Conservation (phyloP, 2,888 invertebrate species). For the Dasysyrphus tricinctus region DNA sequence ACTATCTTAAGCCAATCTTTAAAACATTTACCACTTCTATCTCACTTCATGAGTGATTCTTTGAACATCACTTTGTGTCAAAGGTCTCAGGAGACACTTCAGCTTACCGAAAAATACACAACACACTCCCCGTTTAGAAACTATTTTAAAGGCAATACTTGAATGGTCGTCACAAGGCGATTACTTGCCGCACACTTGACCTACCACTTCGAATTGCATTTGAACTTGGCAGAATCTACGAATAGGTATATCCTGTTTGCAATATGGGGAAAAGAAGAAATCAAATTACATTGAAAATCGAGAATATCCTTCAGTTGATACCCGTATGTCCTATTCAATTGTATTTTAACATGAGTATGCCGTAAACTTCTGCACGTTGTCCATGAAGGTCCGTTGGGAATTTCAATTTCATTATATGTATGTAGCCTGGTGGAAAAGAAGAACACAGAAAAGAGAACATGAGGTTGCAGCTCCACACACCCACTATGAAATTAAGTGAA, state of each 20-base stretch:
- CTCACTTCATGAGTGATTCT: background rate
- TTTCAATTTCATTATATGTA: conserved; percentile 68
- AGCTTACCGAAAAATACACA: background rate
- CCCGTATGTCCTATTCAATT: conserved; percentile 65
- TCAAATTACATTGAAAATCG: conserved; percentile 70
- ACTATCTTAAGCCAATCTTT: background rate
- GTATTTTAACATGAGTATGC: conserved; percentile 39
- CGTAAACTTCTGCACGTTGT: conserved; percentile 56
- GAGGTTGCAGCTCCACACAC: background rate
- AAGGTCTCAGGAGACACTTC: conserved; percentile 9
- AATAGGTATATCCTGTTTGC: conserved; percentile 1
- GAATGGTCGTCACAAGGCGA: background rate
- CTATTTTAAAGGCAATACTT: conserved; percentile 21
- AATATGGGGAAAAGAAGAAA: conserved; percentile 57
- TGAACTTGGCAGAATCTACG: conserved; percentile 27
- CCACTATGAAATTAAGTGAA: conserved; percentile 35
- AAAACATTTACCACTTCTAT: background rate
- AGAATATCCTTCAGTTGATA: conserved; percentile 70
- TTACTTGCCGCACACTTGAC: conserved; percentile 46
- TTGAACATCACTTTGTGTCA: background rate
- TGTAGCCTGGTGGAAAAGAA: conserved; percentile 3
- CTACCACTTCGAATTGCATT: conserved; percentile 51
- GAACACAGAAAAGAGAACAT: background rate
- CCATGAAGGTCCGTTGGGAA: conserved; percentile 58
- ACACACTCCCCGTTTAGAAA: conserved; percentile 8